Evolutionary conservation across 1,140 invertebrate species (phyloP), one percentile per base, ranked within the genome.

Genomic region (Tyrophagus putrescentiae): DNA sequence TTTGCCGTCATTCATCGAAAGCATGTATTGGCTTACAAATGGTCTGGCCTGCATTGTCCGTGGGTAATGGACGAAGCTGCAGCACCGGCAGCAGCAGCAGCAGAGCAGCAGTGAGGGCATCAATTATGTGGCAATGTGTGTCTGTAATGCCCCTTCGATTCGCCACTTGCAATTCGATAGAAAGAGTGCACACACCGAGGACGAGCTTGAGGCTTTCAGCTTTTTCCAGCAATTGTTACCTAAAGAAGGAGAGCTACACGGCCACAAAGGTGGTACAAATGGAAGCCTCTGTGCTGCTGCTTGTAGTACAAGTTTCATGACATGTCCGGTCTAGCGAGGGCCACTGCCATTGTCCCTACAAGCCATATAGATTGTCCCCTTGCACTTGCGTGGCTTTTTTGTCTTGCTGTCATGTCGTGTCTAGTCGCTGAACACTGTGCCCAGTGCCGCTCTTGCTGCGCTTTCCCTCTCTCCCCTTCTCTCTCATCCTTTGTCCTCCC

Each of bases 81-180:
- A n/a, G n/a, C n/a, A n/a, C n/a, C n/a, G n/a, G n/a, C n/a, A n/a
- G n/a, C n/a, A n/a, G n/a, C n/a, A n/a, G n/a, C n/a, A n/a, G n/a
- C n/a, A n/a, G n/a, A n/a, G n/a, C n/a, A n/a, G n/a, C n/a, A 18
- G 45, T 18, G 45, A 48, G 18, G 45, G 45, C 45, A 48, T 48
- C 45, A 48, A 48, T 48, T 48, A 48, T 48, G 18, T 48, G 45
- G 21, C 45, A 48, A 48, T 48, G 45, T 29, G 31, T 21, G n/a
- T n/a, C n/a, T n/a, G n/a, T n/a, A n/a, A n/a, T 48, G 45, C 31
- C 45, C 36, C 36, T 39, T 13, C 36, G 21, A 39, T 48, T 18
- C 18, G 9, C 45, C 18, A 18, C 45, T 48, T 48, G 45, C 45
- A 48, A 48, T 48, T 48, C 18, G 45, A 48, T 18, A 21, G n/a